phyloP scores from a whole-genome alignment of 2,113 vertebrate genomes.

The Uropsilus gracilis region DNA sequence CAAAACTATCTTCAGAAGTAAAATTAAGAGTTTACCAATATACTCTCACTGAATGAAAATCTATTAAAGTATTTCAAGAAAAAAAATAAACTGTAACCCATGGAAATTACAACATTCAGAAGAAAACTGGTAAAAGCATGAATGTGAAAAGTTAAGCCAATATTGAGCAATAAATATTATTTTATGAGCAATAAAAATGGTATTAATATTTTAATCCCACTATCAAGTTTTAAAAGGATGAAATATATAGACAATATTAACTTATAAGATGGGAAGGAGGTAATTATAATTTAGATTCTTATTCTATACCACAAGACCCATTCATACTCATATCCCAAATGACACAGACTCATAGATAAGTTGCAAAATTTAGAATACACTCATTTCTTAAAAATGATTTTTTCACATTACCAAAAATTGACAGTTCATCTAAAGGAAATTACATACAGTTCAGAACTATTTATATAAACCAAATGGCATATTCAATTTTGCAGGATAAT shows the following conservation, averaged over 20 bases:
- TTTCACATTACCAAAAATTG: not conserved
- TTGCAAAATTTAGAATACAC: not conserved
- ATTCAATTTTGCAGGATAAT: not conserved
- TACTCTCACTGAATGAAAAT: not conserved
- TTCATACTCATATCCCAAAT: not conserved
- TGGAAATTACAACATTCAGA: not conserved
- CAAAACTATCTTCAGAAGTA: not conserved
- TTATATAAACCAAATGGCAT: not conserved
- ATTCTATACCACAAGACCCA: not conserved
- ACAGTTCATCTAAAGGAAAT: not conserved
- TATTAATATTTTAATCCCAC: not conserved
- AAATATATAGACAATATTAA: not conserved
- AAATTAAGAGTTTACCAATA: not conserved
- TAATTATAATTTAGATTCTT: not conserved
- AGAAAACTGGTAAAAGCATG: not conserved
- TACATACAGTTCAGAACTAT: not conserved
- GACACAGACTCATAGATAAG: not conserved
- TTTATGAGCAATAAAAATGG: too few relatives aligned
- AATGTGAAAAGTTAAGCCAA: not conserved
- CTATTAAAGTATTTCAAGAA: not conserved
- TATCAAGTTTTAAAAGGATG: not conserved
- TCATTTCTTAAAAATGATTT: not conserved
- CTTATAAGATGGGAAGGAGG: not conserved
- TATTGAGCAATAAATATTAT: not conserved
- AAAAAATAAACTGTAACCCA: not conserved